Evolutionary conservation across 2,113 vertebrate genomes (phyloP).

Genomic region (Gymnogyps californianus): DNA sequence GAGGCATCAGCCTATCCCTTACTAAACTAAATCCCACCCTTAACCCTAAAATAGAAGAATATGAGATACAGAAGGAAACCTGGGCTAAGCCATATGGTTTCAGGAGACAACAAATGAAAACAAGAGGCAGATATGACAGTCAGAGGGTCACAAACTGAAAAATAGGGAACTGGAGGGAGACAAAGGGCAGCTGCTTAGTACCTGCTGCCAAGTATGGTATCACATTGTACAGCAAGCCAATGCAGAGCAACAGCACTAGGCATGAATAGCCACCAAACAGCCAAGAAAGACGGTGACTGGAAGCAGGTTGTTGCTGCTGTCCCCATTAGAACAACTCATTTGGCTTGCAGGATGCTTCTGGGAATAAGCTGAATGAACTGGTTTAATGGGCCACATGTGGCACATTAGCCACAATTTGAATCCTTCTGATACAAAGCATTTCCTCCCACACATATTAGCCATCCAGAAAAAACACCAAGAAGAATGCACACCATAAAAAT

Average conservation of each 20-base stretch:
- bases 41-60: background rate
- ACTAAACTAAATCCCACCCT: background rate
- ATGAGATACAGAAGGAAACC: background rate
- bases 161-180: background rate
- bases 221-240: background rate
- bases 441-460: background rate
- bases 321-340: background rate
- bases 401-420: background rate
- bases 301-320: background rate
- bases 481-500: background rate
- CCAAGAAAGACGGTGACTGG: background rate
- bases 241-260: background rate
- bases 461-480: background rate
- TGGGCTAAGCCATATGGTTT: background rate
- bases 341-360: background rate
- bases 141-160: background rate
- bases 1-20: background rate
- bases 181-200: background rate
- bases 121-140: background rate
- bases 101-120: background rate
- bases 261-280: background rate
- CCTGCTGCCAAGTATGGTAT: background rate
- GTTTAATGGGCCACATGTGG: background rate
- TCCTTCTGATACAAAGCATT: background rate
- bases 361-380: background rate